Evolutionary conservation across 2,888 invertebrate species (phyloP).

Genomic region (Ochropacha duplaris): DNA sequence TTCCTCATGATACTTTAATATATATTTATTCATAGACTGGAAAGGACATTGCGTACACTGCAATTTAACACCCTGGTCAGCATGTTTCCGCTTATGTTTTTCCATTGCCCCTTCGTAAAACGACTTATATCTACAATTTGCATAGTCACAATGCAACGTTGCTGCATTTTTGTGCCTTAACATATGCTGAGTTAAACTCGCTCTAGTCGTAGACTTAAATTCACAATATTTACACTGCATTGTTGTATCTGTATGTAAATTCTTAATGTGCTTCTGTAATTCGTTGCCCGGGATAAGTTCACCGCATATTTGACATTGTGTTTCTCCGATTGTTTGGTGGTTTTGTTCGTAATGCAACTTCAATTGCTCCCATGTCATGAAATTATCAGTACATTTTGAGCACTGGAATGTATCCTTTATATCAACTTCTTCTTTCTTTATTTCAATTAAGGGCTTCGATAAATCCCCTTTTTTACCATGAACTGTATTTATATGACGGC

Average conservation of each 20-base stretch:
- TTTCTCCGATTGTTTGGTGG: slow-evolving; percentile 52
- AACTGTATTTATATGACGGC: slow-evolving; percentile 56
- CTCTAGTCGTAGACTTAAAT: slow-evolving; percentile 56
- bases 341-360: slow-evolving; percentile 61
- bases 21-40: slow-evolving; percentile 75
- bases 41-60: slow-evolving; percentile 71
- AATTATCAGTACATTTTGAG: slow-evolving; percentile 63
- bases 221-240: slow-evolving; percentile 65
- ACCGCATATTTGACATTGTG: slow-evolving; percentile 71
- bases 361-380: slow-evolving; percentile 55
- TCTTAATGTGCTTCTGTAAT: slow-evolving; percentile 64
- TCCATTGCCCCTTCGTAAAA: slow-evolving; percentile 69
- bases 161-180: slow-evolving; percentile 68
- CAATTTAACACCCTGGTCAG: slow-evolving; percentile 62
- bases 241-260: slow-evolving; percentile 40
- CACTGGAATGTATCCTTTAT: slow-evolving; percentile 59
- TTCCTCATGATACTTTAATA: slow-evolving; percentile 71
- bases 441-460: slow-evolving; percentile 26
- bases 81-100: slow-evolving; percentile 65
- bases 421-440: slow-evolving; percentile 60
- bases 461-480: slow-evolving; percentile 35
- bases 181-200: slow-evolving; percentile 70
- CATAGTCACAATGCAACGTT: slow-evolving; percentile 59
- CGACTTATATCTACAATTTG: slow-evolving; percentile 65
- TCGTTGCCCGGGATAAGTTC: slow-evolving; percentile 55